Evolutionary conservation across 2,888 invertebrate genomes (phyloP).

Genomic region (Euzophera pinguis): DNA sequence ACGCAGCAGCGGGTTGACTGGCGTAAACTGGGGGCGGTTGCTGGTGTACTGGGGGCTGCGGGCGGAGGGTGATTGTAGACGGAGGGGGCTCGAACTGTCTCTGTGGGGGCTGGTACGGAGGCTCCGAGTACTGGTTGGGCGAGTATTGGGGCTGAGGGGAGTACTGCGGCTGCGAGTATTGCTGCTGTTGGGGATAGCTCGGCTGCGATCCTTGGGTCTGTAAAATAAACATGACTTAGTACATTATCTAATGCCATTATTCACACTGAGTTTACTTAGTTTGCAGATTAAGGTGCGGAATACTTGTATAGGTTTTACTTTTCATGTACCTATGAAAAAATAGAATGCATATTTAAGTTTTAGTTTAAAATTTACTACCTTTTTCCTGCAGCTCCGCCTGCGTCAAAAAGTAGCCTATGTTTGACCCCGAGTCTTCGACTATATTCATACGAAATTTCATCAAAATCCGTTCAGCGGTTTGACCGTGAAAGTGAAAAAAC

Average conservation of each 20-base stretch:
- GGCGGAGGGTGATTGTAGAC: constrained; percentile 85
- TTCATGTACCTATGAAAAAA: too few species aligned
- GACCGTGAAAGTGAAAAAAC: too few species aligned
- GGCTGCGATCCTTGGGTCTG: constrained; percentile 41
- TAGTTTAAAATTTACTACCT: too few species aligned
- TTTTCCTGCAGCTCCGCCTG: too few species aligned
- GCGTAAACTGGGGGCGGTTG: constrained; percentile 85
- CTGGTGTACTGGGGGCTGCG: constrained; percentile 87
- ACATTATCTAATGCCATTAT: background rate
- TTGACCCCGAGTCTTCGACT: too few species aligned
- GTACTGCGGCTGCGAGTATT: constrained; percentile 42
- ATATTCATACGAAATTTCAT: too few species aligned
- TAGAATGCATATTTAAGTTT: too few species aligned
- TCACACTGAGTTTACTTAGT: background rate
- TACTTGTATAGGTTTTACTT: constrained; percentile 5
- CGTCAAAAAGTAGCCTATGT: too few species aligned
- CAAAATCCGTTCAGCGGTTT: too few species aligned
- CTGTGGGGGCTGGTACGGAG: constrained; percentile 81
- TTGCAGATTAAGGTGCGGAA: background rate
- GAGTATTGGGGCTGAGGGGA: constrained; percentile 39
- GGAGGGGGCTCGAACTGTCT: constrained; percentile 82
- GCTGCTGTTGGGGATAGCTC: constrained; percentile 38
- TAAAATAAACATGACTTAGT: constrained; percentile 9
- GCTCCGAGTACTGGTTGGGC: constrained; percentile 49
- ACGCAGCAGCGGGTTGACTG: constrained; percentile 90